Conservation (phyloP, 2,888 invertebrate genomes). For the Hemithea aestivaria region DNA sequence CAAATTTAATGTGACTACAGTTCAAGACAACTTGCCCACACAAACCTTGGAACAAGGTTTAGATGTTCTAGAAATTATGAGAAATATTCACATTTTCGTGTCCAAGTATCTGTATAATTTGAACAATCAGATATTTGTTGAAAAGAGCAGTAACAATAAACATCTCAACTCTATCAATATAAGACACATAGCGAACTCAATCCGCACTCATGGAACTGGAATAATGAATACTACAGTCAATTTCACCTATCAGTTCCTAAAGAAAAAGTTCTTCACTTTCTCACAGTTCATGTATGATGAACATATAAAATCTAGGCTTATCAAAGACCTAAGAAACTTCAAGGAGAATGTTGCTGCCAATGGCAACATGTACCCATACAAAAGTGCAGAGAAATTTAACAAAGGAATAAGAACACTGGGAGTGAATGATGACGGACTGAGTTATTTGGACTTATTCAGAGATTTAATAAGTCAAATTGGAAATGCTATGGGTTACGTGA, state of each 20-base stretch:
- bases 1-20: slow-evolving; percentile 88
- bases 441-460: slow-evolving; percentile 95
- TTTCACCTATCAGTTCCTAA: slow-evolving; percentile 95
- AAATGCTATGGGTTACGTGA: slow-evolving; percentile 97
- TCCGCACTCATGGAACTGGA: slow-evolving; percentile 97
- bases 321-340: slow-evolving; percentile 92
- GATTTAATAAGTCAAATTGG: slow-evolving; percentile 96
- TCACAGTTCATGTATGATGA: slow-evolving; percentile 99
- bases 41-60: slow-evolving; percentile 98
- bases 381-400: slow-evolving; percentile 95
- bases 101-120: slow-evolving; percentile 96
- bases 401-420: slow-evolving; percentile 93
- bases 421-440: slow-evolving; percentile 87
- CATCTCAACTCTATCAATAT: slow-evolving; percentile 97
- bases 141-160: slow-evolving; percentile 93
- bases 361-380: slow-evolving; percentile 89
- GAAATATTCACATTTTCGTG: slow-evolving; percentile 97
- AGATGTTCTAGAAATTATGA: slow-evolving; percentile 97
- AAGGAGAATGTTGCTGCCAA: slow-evolving; percentile 84
- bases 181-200: slow-evolving; percentile 96
- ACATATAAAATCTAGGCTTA: slow-evolving; percentile 95
- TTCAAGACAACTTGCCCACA: slow-evolving; percentile 96
- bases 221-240: slow-evolving; percentile 97
- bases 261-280: slow-evolving; percentile 94
- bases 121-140: slow-evolving; percentile 97